Conservation (phyloP, 92 coral and sea anemone genomes). For the Anthopleura xanthogrammica region DNA sequence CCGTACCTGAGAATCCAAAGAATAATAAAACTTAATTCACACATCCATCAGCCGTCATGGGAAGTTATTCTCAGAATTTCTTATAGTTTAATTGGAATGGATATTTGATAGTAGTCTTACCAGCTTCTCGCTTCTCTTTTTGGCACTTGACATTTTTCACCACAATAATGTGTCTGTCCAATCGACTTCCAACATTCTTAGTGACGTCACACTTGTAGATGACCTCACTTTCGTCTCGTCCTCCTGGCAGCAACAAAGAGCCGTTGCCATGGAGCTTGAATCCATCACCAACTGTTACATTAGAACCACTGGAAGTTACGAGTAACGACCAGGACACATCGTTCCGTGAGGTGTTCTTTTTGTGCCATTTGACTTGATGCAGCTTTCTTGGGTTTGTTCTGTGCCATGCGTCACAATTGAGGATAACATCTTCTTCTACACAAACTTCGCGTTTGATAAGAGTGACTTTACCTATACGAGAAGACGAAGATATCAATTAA, state of each 20-base stretch:
- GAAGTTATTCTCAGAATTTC: not conserved
- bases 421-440: constrained; percentile 23
- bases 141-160: constrained; percentile 19
- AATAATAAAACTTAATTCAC: not conserved
- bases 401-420: constrained; percentile 29
- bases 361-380: constrained; percentile 26
- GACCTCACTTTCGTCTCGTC: constrained; percentile 15
- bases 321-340: constrained; percentile 19
- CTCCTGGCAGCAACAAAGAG: constrained; percentile 24
- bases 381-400: constrained; percentile 32
- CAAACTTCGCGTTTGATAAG: constrained; percentile 28
- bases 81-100: no score
- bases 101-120: not conserved
- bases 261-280: constrained; percentile 26
- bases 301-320: not conserved
- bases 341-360: constrained; percentile 16
- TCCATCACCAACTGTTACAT: not conserved
- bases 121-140: not conserved
- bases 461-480: constrained; percentile 18
- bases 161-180: constrained; percentile 22
- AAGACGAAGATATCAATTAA: not conserved
- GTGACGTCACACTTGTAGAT: constrained; percentile 22
- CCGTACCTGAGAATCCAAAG: not conserved
- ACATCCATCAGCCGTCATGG: not conserved
- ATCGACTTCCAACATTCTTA: constrained; percentile 1